phyloP scores from a whole-genome alignment of 2,888 invertebrate species.

The Oxycera nigricornis region DNA sequence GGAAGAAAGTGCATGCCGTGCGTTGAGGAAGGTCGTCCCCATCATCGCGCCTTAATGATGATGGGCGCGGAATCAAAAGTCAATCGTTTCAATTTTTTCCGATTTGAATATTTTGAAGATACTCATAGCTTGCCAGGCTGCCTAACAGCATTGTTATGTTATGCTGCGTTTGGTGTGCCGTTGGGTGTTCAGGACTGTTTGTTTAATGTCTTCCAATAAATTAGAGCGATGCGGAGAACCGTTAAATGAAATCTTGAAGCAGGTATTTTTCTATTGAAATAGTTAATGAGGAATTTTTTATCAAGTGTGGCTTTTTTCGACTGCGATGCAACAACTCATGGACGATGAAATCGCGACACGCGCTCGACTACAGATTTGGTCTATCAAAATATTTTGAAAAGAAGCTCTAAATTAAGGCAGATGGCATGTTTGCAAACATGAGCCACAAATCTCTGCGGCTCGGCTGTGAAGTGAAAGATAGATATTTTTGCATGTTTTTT shows the following conservation, averaged over 20 bases:
- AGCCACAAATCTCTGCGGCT: too few species aligned
- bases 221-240: conserved; percentile 10
- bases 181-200: background rate
- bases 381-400: background rate
- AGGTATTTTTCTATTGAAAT: conserved; percentile 1
- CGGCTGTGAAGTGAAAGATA: too few species aligned
- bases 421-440: too few species aligned
- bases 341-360: background rate
- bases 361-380: too few species aligned
- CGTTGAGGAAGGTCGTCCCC: conserved; percentile 33
- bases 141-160: background rate
- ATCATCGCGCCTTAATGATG: background rate
- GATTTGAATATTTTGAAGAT: conserved; percentile 24
- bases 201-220: conserved; percentile 7
- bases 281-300: conserved; percentile 1
- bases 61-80: conserved; percentile 33
- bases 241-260: conserved; percentile 8
- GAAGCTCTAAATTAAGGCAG: too few species aligned
- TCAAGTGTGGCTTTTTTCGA: background rate
- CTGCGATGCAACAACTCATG: background rate
- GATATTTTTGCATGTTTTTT: too few species aligned
- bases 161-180: background rate
- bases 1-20: conserved; percentile 27
- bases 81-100: conserved; percentile 8
- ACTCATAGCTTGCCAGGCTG: background rate